Base-by-base conservation (phyloP, 2,888 invertebrate species). In the Lamproptera curius region DNA sequence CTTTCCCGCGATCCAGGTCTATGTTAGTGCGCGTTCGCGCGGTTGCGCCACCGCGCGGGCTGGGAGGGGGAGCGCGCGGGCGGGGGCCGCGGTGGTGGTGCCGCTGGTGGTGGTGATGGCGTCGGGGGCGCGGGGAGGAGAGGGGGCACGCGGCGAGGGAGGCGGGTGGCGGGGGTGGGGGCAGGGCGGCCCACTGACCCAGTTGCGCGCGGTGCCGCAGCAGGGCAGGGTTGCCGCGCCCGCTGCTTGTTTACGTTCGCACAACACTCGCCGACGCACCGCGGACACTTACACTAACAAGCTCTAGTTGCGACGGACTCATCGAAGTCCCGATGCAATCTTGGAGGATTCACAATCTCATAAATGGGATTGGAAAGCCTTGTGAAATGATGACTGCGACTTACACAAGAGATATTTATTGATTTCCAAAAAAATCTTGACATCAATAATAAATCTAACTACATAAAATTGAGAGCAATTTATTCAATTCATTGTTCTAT, bases 1-100 rank as follows among this genome's bases (percentile, higher is more conserved):
- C 94, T 95, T 95, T 94, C 92, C 90, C 90, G 89, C 91, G 93
- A 94, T 94, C 93, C 94, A 94, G 94, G 94, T 94, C 94, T 94
- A 95, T 95, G 94, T 94, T 93, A 93, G 92, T 86, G 85, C 85
- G 83, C 83, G 86, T 80, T 85, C 82, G 82, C 83, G 83, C 79
- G 76, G 77, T 81, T 82, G 80, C 81, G 89, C 88, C 80, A 82
- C 81, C 74, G 76, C 73, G 73, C 80, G 80, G 80, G 78, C 83
- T 89, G 90, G 89, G 89, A 3, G 20, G 20, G 6, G 20, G 4
- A 6, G 20, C 4, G 20, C 6, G 3, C 4, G 20, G 3, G 20
- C 6, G 20, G 20, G 20, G 20, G 20, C 4, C 20, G 20, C 3
- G 20, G 20, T 70, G 64, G 26, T 16, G 36, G 2, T 35, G 35